Percentiles rank a stretch among this genome's conserved stretches.
Evolutionary conservation across 1,140 invertebrate genomes (phyloP).

Genomic region (Solenopsis invicta): DNA sequence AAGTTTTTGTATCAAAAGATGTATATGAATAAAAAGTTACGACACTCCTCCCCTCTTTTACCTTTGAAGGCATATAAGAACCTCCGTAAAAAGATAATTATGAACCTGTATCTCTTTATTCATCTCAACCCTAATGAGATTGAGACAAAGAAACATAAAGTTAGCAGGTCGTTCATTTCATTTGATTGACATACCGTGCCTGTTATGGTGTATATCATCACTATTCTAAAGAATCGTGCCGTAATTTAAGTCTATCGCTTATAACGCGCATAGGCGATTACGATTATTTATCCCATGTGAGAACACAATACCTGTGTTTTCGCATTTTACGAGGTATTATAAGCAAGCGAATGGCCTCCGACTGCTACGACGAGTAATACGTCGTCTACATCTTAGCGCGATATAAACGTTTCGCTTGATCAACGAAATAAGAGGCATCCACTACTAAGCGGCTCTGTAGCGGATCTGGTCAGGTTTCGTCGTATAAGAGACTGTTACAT

Average conservation of each 20-base stretch:
- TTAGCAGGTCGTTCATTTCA: not conserved
- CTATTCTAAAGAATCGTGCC: not conserved
- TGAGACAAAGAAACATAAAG: not conserved
- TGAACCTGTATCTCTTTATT: not conserved
- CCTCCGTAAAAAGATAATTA: not conserved
- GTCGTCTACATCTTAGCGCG: constrained; percentile 11
- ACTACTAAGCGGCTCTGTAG: constrained; percentile 29
- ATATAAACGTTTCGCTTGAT: constrained; percentile 40
- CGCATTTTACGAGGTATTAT: constrained; percentile 36
- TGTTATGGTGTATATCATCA: not conserved
- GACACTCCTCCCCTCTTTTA: too few relatives aligned
- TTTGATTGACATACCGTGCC: not conserved
- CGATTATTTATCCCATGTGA: constrained; percentile 18
- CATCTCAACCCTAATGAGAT: not conserved
- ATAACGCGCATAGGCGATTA: not conserved
- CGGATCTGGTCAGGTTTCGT: constrained; percentile 63
- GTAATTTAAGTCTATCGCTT: not conserved
- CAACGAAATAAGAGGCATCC: constrained; percentile 52
- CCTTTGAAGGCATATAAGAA: too few relatives aligned
- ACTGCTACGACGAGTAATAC: constrained; percentile 31
- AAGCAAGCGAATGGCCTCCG: constrained; percentile 6
- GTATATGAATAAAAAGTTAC: too few relatives aligned
- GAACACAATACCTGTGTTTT: constrained; percentile 24
- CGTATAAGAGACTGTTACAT: constrained; percentile 53
- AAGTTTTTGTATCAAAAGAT: too few relatives aligned